Base-by-base conservation (phyloP, 2,888 invertebrate genomes). In the Drosophila kanekoi region DNA sequence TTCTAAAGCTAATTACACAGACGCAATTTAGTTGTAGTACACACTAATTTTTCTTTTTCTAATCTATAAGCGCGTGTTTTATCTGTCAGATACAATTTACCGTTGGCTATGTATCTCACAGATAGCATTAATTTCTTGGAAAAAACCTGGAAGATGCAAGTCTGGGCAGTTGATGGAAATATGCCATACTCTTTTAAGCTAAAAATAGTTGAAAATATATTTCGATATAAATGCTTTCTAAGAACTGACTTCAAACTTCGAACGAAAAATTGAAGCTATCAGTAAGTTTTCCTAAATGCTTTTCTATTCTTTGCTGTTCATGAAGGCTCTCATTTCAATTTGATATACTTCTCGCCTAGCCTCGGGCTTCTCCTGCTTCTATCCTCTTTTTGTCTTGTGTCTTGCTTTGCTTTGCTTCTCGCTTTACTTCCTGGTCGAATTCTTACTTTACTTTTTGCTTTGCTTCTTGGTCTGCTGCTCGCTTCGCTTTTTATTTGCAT, bases 101-200 rank as follows among this genome's bases (percentile, higher is more conserved):
- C 33, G 9, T 35, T 13, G 58, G 3, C 4, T 9, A 11, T 72
- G 89, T 87, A 84, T 87, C 77, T 44, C 63, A 57, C 56, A 79
- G 89, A 89, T 77, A 47, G 68, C 73, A 65, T 52, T 44, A 70
- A 63, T 71, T 65, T 62, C 52, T 74, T 73, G 88, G 85, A 87
- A 85, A 85, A 87, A 87, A 87, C 88, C 82, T 87, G 74, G 90
- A 91, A 92, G 92, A 81, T 91, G 90, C 92, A 92, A 92, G 92
- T 92, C 92, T 92, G 92, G 92, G 90, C 92, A 91, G 91, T 89
- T 91, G 92, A 92, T 91, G 92, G 92, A 79, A 63, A 68, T 48
- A 59, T 73, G 89, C 78, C 89, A 78, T 47, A 28, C 8, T 38
- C 10, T 38, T 14, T 20, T 13, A 13, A n/a, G 49, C 51, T 58